Evolutionary conservation across 92 coral and sea anemone genomes (phyloP).

Genomic region (Virgularia gustaviana): DNA sequence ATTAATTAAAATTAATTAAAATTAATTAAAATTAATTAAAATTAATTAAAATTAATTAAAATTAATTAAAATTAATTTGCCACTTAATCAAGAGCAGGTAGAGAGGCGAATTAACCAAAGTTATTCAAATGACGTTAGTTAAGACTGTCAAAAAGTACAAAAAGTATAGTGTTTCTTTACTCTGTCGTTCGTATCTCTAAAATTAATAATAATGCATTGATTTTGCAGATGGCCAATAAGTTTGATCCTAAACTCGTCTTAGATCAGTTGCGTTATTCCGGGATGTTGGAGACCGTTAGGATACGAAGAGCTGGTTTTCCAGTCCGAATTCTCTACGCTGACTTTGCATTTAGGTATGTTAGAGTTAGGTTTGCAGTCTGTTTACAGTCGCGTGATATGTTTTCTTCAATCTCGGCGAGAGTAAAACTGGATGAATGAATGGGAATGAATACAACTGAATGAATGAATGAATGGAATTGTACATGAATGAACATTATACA

Average conservation of each 20-base stretch:
- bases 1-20: too few relatives aligned
- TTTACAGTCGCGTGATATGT: not conserved
- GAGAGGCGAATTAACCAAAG: too few relatives aligned
- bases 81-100: too few relatives aligned
- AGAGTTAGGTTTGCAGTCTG: too few relatives aligned
- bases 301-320: conserved; percentile 95
- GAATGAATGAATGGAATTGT: not conserved
- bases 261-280: conserved; percentile 87
- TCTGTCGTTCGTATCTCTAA: not conserved
- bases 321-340: conserved; percentile 73
- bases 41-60: too few relatives aligned
- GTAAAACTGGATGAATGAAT: too few relatives aligned
- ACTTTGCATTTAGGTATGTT: conserved; percentile 86
- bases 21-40: too few relatives aligned
- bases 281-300: conserved; percentile 94
- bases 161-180: not conserved
- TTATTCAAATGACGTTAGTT: too few relatives aligned
- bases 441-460: too few relatives aligned
- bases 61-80: too few relatives aligned
- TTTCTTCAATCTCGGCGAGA: not conserved
- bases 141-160: too few relatives aligned
- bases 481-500: not conserved
- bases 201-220: not conserved
- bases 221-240: conserved; percentile 63
- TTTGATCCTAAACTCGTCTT: conserved; percentile 86